Conservation (phyloP, 1,140 invertebrate species). For the Drosophila truncata region DNA sequence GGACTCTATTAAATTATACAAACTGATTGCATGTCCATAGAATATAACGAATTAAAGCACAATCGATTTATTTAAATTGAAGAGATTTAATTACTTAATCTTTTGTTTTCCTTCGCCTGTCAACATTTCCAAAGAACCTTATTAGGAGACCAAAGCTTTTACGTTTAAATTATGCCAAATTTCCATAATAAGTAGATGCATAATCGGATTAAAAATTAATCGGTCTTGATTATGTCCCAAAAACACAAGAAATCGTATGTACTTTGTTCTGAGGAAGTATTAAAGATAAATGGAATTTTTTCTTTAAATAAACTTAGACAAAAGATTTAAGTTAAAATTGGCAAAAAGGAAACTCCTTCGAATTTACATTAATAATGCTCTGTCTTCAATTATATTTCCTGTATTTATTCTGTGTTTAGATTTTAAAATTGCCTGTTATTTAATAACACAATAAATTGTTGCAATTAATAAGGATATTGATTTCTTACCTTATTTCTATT, state of each 20-base stretch:
- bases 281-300: too few species aligned
- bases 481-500: neutral
- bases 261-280: neutral
- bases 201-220: slow-evolving; percentile 21
- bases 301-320: too few species aligned
- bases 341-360: neutral
- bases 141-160: slow-evolving; percentile 4
- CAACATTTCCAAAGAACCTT: neutral
- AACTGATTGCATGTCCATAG: neutral
- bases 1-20: slow-evolving; percentile 12
- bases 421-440: neutral
- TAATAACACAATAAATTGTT: neutral
- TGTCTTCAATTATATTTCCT: neutral
- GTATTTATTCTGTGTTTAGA: neutral
- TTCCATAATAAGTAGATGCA: neutral
- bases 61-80: slow-evolving; percentile 15
- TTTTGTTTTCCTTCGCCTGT: slow-evolving; percentile 15
- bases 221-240: neutral
- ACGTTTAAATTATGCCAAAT: neutral
- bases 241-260: neutral
- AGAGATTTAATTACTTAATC: slow-evolving; percentile 22
- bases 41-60: neutral
- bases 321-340: neutral
- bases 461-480: neutral
- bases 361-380: neutral